Conservation (phyloP, 2,797 vertebrate species). For the Microtus agrestis region DNA sequence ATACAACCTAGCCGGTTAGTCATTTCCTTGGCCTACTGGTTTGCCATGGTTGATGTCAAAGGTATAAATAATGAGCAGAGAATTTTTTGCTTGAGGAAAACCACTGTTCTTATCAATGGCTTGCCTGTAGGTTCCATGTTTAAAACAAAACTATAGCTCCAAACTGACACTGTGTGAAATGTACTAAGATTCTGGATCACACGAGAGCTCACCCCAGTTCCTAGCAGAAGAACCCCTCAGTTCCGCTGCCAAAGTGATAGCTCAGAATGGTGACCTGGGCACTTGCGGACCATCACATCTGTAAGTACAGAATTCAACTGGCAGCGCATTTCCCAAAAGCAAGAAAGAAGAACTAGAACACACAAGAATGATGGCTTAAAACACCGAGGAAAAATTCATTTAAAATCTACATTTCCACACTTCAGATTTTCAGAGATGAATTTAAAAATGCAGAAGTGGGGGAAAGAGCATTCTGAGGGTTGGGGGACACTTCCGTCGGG, state of each 20-base stretch:
- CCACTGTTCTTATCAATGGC: not conserved
- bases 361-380: not conserved
- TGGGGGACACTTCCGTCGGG: not conserved
- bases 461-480: not conserved
- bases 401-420: not conserved
- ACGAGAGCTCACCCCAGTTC: no score
- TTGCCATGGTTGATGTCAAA: not conserved
- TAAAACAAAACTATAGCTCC: not conserved
- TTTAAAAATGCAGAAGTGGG: not conserved
- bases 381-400: not conserved
- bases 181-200: not conserved
- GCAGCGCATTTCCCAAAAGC: not conserved
- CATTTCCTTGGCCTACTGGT: not conserved
- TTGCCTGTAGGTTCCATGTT: not conserved
- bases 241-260: not conserved
- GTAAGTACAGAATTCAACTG: not conserved
- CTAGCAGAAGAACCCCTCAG: fast-evolving
- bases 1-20: fast-evolving
- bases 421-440: not conserved
- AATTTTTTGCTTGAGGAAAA: not conserved
- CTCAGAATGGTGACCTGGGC: not conserved
- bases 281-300: not conserved
- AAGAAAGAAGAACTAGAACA: not conserved
- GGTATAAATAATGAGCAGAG: not conserved
- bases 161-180: not conserved